Conservation (phyloP, 2,113 vertebrate genomes). For the Eulemur rufifrons region DNA sequence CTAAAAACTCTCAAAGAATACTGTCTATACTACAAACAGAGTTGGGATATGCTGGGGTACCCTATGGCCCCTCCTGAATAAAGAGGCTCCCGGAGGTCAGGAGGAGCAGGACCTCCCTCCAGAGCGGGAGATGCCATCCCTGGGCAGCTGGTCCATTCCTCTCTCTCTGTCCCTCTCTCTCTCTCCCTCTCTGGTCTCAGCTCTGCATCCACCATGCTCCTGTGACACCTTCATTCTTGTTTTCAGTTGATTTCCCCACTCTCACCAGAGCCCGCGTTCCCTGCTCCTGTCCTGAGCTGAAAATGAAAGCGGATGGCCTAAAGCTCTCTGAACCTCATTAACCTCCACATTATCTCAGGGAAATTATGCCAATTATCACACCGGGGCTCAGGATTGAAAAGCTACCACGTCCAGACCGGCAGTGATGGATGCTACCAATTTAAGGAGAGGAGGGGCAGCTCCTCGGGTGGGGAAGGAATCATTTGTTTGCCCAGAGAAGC, state of each 20-base stretch:
- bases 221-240: neutral
- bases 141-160: accelerated
- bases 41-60: neutral
- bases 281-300: neutral
- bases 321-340: conserved; percentile 49
- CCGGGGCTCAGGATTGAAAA: conserved; percentile 54
- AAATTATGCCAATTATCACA: conserved; percentile 58
- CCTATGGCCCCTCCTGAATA: accelerated
- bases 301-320: conserved; percentile 42
- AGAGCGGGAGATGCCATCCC: neutral
- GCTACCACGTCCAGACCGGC: neutral
- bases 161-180: neutral
- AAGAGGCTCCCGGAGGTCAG: neutral
- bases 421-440: conserved; percentile 67
- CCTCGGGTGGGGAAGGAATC: neutral
- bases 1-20: neutral
- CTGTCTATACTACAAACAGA: neutral
- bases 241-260: neutral
- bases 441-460: conserved; percentile 47
- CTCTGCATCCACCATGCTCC: neutral
- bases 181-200: neutral
- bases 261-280: neutral
- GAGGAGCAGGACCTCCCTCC: neutral
- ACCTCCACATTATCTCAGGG: conserved; percentile 49
- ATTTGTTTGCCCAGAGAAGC: conserved; percentile 46